Conservation (phyloP, 2,888 invertebrate species). For the Pterostichus niger region DNA sequence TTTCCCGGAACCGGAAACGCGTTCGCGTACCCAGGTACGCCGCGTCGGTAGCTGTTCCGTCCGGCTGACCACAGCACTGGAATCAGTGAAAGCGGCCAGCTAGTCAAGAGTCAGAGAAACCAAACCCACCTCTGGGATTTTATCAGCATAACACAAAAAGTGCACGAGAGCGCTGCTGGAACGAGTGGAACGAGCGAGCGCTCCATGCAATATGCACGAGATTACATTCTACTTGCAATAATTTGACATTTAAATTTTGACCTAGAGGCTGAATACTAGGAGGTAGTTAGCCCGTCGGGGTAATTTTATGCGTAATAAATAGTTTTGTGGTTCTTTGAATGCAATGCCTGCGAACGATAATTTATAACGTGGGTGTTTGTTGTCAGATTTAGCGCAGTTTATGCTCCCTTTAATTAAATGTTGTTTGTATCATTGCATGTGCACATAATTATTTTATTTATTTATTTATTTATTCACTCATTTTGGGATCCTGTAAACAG, state of each 20-base stretch:
- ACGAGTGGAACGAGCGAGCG: too few species aligned
- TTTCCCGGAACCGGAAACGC: slow-evolving; percentile 12
- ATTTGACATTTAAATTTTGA: slow-evolving; percentile 56
- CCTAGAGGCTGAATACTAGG: slow-evolving; percentile 26
- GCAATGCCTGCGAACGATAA: not conserved
- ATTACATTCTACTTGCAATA: slow-evolving; percentile 43
- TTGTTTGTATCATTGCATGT: not conserved
- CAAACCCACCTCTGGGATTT: slow-evolving; percentile 4
- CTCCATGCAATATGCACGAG: slow-evolving; percentile 34
- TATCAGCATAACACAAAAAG: not conserved
- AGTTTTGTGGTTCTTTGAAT: slow-evolving; percentile 13
- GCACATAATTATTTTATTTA: too few species aligned
- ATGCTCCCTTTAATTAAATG: slow-evolving; percentile 28
- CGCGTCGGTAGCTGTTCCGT: not conserved
- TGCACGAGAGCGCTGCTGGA: slow-evolving; percentile 5
- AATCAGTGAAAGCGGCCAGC: slow-evolving; percentile 28
- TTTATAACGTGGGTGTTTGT: slow-evolving; percentile 16
- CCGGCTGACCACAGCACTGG: slow-evolving; percentile 8
- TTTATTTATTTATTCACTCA: too few species aligned
- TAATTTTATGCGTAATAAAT: slow-evolving; percentile 46
- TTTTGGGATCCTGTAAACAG: too few species aligned
- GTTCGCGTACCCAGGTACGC: not conserved
- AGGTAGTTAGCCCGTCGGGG: slow-evolving; percentile 28
- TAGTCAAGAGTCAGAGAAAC: not conserved
- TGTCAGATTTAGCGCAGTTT: slow-evolving; percentile 34